phyloP scores from a whole-genome alignment of 2,888 invertebrate genomes.

The Eupithecia vulgata region DNA sequence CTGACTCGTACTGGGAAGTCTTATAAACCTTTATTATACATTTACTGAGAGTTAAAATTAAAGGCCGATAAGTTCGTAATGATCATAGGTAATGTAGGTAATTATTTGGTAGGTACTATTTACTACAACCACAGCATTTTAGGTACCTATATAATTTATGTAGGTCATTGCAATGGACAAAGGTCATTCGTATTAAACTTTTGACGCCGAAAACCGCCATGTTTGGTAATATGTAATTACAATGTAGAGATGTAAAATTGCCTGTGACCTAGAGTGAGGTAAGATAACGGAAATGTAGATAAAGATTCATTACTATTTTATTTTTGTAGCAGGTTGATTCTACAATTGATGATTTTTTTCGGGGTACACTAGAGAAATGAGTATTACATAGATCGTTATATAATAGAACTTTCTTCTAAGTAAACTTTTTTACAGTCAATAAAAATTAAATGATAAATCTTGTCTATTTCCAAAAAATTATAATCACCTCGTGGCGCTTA shows the following conservation, averaged over 20 bases:
- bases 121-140: background rate
- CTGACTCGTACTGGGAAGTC: too few species aligned
- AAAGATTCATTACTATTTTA: background rate
- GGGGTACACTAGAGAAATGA: too few species aligned
- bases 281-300: background rate
- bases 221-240: conserved; percentile 12
- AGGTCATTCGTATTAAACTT: conserved; percentile 25
- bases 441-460: too few species aligned
- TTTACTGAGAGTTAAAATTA: too few species aligned
- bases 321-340: background rate
- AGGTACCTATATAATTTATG: background rate
- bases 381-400: too few species aligned
- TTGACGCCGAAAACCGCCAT: conserved; percentile 16
- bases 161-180: conserved; percentile 28
- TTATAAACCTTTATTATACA: too few species aligned
- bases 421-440: too few species aligned
- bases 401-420: too few species aligned
- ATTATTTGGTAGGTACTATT: background rate
- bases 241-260: background rate
- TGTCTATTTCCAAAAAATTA: too few species aligned
- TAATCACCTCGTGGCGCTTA: too few species aligned
- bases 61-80: background rate
- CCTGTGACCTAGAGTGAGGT: background rate
- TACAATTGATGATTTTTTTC: too few species aligned
- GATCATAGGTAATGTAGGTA: background rate